Evolutionary conservation across 2,888 invertebrate genomes (phyloP), one percentile per base, ranked within the genome.

Genomic region (Urechis unicinctus): DNA sequence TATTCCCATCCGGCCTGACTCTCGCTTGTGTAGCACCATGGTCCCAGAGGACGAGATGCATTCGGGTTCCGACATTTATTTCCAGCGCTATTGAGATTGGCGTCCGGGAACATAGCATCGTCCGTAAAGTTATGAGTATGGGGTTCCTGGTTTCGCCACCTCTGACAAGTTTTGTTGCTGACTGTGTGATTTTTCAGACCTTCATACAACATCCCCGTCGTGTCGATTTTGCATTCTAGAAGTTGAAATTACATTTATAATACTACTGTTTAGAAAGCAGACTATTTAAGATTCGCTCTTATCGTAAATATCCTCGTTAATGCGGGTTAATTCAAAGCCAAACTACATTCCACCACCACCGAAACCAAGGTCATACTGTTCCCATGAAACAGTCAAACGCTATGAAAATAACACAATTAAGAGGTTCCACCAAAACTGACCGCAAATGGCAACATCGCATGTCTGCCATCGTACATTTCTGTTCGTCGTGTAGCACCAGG

Each of bases 401-500:
- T n/a, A n/a, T n/a, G n/a, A n/a, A n/a, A n/a, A n/a, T n/a, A n/a
- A n/a, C n/a, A n/a, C n/a, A n/a, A n/a, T n/a, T n/a, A n/a, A n/a
- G n/a, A n/a, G n/a, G n/a, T n/a, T n/a, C n/a, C n/a, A n/a, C n/a
- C n/a, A n/a, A n/a, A n/a, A 36, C 36, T 45, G 41, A 52, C 52
- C 44, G 25, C 53, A 53, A 13, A 47, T 25, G 1, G 29, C 2
- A 6, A 53, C 53, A 29, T 45, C 31, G 36, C 53, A 53, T 6
- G 6, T 5, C 17, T 53, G 30, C 53, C 53, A 53, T 21, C 53
- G 26, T 36, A 1, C 21, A 31, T 13, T 5, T 17, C 22, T 45
- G 24, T 46, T 22, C 21, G 47, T 47, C 22, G 53, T 53, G 47
- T 47, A 47, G 45, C 53, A 53, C 53, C 53, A 53, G 21, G 30